Base-by-base conservation (phyloP, 1,140 invertebrate genomes). In the Oncopodura yosiiana region DNA sequence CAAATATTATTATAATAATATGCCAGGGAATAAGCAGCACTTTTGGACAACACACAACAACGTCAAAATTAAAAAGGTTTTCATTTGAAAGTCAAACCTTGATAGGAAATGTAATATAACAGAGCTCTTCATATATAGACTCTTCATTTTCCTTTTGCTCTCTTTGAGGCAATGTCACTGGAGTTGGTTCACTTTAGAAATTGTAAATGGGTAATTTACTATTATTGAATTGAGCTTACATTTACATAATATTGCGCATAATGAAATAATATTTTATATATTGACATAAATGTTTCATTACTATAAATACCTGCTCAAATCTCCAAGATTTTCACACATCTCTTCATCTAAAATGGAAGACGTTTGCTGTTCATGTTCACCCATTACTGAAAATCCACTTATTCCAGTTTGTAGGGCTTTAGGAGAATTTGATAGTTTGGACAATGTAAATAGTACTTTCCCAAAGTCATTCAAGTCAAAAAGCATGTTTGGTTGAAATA, bases 401-500 rank as follows among this genome's bases (percentile, higher is more conserved):
- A 90, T 79, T 63, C 80, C 77, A 67, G 73, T 78, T 50, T 69
- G 70, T 49, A 73, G 70, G 43, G 79, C 81, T 69, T 83, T 81
- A 1, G 79, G 75, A 65, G 81, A 85, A 65, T 85, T 83, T 24
- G 90, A 94, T 32, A 94, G 72, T 65, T 83, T 86, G 12, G 90
- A 89, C 12, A 94, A 71, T 1, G 88, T 94, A 65, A 86, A 86
- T 19, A 94, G 74, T 16, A 95, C 92, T 71, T 87, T 78, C 70
- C 87, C 85, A 70, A 97, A 96, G 73, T 95, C 88, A 27, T 86
- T 86, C 23, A 94, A 75, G 70, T 96, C 90, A 71, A 94, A 96
- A 3, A 97, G 73, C 81, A 94, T 90, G 4, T 79, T 79, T 0
- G 89, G 82, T 64, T 94, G 89, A 71, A 97, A 96, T 2, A 96